Conservation (phyloP, 2,888 invertebrate species). For the Drosophila siamana region DNA sequence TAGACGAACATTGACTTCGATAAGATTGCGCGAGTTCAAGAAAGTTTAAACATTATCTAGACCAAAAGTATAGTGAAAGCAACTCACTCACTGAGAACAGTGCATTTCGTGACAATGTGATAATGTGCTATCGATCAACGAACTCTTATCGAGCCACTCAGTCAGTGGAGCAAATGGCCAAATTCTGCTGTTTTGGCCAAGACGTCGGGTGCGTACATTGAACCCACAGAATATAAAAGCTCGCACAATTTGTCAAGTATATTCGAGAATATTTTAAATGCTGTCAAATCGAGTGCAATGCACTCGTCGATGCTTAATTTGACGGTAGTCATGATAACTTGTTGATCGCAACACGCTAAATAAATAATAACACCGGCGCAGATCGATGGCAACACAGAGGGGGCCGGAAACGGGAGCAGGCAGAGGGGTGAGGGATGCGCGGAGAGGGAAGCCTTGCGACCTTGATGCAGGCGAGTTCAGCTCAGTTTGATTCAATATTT, state of each 20-base stretch:
- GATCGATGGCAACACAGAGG: too few species aligned
- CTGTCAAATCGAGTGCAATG: constrained; percentile 46
- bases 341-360: constrained; percentile 52
- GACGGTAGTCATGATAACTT: constrained; percentile 44
- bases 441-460: constrained; percentile 24
- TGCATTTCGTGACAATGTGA: constrained; percentile 40
- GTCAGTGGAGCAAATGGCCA: constrained; percentile 37
- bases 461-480: constrained; percentile 52
- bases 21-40: constrained; percentile 40
- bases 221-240: constrained; percentile 27
- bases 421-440: neutral
- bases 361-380: constrained; percentile 25
- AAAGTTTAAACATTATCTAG: constrained; percentile 30
- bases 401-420: too few species aligned
- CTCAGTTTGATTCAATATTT: constrained; percentile 54
- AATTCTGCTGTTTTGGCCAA: constrained; percentile 32
- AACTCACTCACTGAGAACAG: constrained; percentile 7
- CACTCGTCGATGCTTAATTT: constrained; percentile 36
- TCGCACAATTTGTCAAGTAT: neutral
- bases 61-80: neutral
- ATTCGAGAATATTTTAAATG: constrained; percentile 19
- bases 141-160: constrained; percentile 41
- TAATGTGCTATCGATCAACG: constrained; percentile 41
- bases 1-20: constrained; percentile 27
- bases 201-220: constrained; percentile 33